Percentiles rank a stretch among this genome's conserved stretches.
Conservation (phyloP, 2,113 vertebrate genomes). For the Theropithecus gelada region DNA sequence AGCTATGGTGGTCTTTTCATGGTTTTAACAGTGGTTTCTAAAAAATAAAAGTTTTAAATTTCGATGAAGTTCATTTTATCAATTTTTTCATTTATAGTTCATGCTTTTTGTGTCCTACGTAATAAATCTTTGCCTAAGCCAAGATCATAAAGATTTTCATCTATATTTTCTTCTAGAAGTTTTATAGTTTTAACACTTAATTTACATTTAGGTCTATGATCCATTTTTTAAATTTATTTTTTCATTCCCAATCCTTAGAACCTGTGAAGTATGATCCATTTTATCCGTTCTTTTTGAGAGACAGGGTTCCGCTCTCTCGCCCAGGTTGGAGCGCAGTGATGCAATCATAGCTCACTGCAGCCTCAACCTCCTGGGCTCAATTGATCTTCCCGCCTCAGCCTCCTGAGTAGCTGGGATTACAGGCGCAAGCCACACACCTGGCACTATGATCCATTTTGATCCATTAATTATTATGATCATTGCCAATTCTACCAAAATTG, state of each 20-base stretch:
- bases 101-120: neutral
- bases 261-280: no score
- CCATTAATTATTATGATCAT: neutral
- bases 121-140: slow-evolving; percentile 18
- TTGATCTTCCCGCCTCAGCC: no score
- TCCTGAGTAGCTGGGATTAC: no score
- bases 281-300: no score
- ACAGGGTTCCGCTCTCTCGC: no score
- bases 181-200: slow-evolving; percentile 31
- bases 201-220: neutral
- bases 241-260: no score
- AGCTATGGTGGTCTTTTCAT: neutral
- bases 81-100: neutral
- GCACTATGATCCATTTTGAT: neutral
- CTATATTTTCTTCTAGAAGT: slow-evolving; percentile 20
- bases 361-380: no score
- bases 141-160: neutral
- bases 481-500: slow-evolving; percentile 2
- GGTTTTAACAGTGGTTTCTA: slow-evolving; percentile 24
- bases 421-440: no score
- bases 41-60: neutral
- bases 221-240: neutral
- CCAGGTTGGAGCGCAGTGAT: no score
- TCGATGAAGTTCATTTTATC: neutral
- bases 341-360: no score